Evolutionary conservation across 1,140 invertebrate genomes (phyloP).

Genomic region (Diachasma alloeum): DNA sequence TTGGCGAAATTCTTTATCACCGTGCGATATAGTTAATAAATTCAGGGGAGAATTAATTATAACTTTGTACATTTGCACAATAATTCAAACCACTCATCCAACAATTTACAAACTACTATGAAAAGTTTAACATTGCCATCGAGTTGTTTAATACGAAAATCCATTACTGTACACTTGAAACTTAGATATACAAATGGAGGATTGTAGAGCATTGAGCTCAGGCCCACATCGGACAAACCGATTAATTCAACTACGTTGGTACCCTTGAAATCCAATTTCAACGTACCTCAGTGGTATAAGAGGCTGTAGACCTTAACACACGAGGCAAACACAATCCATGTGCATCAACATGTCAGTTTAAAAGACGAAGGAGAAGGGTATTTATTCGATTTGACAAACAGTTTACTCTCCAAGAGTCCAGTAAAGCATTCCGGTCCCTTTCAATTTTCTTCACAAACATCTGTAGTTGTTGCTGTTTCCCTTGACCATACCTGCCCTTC

Average conservation of each 20-base stretch:
- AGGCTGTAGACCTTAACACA: neutral
- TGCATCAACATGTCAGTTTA: neutral
- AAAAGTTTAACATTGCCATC: neutral
- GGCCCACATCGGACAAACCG: neutral
- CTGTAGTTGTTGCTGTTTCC: neutral
- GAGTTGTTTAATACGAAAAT: neutral
- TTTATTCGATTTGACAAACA: neutral
- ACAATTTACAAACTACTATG: neutral
- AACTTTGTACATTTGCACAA: neutral
- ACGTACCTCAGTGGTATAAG: neutral
- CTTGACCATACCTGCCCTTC: neutral
- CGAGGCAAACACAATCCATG: neutral
- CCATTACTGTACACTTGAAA: neutral
- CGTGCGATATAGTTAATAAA: no score
- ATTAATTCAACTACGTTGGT: slow-evolving; percentile 7
- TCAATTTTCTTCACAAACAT: neutral
- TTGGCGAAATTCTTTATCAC: no score
- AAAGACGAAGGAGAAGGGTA: neutral
- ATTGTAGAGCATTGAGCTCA: neutral
- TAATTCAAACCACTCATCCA: neutral
- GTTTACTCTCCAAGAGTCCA: neutral
- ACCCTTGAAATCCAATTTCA: slow-evolving; percentile 2
- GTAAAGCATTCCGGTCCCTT: neutral
- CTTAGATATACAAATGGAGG: neutral
- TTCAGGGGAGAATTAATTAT: neutral